Conservation (phyloP, 2,888 invertebrate species). For the Leptopterna dolabrata region DNA sequence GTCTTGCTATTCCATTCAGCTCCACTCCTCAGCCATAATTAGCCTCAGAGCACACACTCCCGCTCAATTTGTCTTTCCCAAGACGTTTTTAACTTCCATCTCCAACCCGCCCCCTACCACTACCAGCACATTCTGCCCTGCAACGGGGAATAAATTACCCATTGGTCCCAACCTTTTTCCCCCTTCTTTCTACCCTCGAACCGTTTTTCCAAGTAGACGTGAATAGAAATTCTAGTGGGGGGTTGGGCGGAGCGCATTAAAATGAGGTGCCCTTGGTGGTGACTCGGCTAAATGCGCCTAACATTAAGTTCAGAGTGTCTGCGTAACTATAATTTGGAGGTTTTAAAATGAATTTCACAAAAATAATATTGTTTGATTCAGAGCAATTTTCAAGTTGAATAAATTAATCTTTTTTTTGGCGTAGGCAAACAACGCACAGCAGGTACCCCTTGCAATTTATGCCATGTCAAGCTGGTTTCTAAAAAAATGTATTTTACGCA, state of each 20-base stretch:
- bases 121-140: not conserved
- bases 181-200: not conserved
- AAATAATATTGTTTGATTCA: too few species aligned
- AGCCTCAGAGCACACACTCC: constrained; percentile 30
- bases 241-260: not conserved
- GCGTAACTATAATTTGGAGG: too few species aligned
- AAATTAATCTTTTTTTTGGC: too few species aligned
- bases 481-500: too few species aligned
- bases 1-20: constrained; percentile 39
- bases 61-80: constrained; percentile 41
- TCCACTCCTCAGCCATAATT: constrained; percentile 35
- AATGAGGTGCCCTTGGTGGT: not conserved
- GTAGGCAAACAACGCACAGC: too few species aligned
- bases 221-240: constrained; percentile 23
- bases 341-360: too few species aligned
- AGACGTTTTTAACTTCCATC: constrained; percentile 32
- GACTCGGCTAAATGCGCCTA: too few species aligned
- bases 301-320: too few species aligned
- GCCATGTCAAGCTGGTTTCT: too few species aligned
- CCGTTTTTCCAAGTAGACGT: constrained; percentile 24
- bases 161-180: constrained; percentile 33
- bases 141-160: constrained; percentile 34
- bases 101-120: too few species aligned
- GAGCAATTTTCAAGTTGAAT: too few species aligned
- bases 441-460: too few species aligned